phyloP scores from a whole-genome alignment of 2,113 vertebrate species.

The Callorhinus ursinus region DNA sequence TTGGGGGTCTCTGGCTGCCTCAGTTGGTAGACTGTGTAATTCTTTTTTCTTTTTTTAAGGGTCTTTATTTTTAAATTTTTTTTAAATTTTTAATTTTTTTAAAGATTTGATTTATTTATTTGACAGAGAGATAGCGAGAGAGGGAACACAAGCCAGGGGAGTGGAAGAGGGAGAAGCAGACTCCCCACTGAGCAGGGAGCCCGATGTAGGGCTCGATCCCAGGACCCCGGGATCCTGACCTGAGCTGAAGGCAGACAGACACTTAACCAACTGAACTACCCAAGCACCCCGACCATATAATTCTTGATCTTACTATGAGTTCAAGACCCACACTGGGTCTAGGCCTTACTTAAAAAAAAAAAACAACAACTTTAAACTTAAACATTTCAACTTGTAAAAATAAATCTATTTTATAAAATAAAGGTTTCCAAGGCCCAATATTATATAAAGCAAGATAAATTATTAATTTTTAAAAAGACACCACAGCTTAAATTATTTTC shows the following conservation, averaged over 20 bases:
- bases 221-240: too few species aligned
- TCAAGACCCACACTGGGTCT: neutral
- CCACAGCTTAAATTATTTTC: neutral
- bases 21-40: neutral
- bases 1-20: neutral
- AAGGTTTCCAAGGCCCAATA: neutral
- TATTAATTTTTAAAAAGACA: conserved; percentile 41
- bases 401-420: neutral
- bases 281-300: neutral
- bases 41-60: too few species aligned
- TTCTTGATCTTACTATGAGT: neutral
- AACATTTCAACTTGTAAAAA: conserved; percentile 44
- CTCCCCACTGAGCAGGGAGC: too few species aligned
- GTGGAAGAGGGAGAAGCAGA: too few species aligned
- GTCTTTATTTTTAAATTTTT: too few species aligned
- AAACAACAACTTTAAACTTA: neutral
- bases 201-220: too few species aligned
- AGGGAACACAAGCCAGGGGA: too few species aligned
- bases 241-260: too few species aligned
- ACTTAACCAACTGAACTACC: too few species aligned
- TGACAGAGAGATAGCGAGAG: neutral
- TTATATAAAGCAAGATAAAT: conserved; percentile 25
- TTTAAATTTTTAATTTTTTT: too few species aligned
- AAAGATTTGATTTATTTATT: neutral
- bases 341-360: neutral